Evolutionary conservation across 2,797 vertebrate genomes (phyloP), one percentile per base, ranked within the genome.

Genomic region (Crocodylus rhombifer): DNA sequence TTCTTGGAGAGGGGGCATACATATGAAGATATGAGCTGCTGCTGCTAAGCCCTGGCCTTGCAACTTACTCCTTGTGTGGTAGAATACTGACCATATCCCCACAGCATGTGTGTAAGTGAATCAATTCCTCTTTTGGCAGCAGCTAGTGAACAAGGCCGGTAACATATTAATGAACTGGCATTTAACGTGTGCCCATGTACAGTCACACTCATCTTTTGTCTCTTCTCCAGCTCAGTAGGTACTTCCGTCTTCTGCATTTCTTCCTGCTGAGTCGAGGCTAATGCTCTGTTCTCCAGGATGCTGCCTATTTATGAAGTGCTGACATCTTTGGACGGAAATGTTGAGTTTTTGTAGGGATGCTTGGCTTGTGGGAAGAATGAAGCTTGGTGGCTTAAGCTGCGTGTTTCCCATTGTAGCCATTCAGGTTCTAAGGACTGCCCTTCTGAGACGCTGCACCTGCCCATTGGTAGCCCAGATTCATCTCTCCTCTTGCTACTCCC

Each of bases 61-160:
- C 84, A n/a, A 58, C 58, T 86, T 36, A 12, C 21, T 80, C 15
- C 2, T 11, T 77, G 91, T 84, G 18, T 25, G 61, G 63, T 51
- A 30, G 73, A 78, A 89, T 87, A 92, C 81, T 86, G 28, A 28
- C 93, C 9, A 4, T 33, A 86, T 78, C 95, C 82, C 90, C 77
- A 26, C 26, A 25, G 86, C 62, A 14, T 5, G 20, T 13, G 33
- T 21, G n/a, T 36, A 69, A 36, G 18, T 36, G 30, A 36, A 74
- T 84, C 87, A 90, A 56, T 64, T 74, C 5, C 36, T 89, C 51
- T 78, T 78, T 90, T 82, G 80, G 88, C 82, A 93, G 69, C 20
- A 87, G 78, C 90, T 87, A 77, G 62, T 26, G 85, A 57, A 5
- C 7, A 3, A n/a, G 23, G 4, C 4, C 0, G 0, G 20, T 85